These are phyloP conservation scores for Apogon hyalosoma DNA, from an alignment of 2,797 vertebrate species.

Conservation along the genomic window DNA sequence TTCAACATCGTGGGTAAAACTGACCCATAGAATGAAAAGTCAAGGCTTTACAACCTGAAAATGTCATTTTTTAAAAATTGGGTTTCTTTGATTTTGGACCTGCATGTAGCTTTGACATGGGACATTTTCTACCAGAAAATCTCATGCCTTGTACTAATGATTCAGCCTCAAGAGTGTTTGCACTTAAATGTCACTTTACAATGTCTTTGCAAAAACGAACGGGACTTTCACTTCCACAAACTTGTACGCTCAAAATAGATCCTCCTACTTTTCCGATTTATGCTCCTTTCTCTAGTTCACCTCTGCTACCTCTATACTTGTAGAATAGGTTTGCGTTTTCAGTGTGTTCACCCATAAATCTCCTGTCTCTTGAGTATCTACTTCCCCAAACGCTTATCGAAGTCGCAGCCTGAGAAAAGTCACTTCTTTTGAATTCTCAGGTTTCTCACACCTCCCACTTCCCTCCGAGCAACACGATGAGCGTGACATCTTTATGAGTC, in stretches of 20 bases:
- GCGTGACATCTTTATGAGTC: constrained; percentile 74
- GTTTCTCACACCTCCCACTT: constrained; percentile 68
- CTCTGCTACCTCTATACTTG: neutral
- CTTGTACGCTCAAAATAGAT: neutral
- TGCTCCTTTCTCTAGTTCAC: neutral
- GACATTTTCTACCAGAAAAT: neutral
- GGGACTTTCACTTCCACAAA: neutral
- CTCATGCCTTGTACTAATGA: neutral
- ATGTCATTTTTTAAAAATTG: neutral
- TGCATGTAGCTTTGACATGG: neutral
- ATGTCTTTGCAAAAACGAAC: neutral
- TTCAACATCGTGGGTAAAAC: too few species aligned
- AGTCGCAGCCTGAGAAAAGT: constrained; percentile 63
- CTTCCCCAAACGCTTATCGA: constrained; percentile 70
- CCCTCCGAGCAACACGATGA: constrained; percentile 35
- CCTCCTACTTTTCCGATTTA: neutral
- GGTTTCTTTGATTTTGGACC: neutral
- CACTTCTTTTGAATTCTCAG: constrained; percentile 74
- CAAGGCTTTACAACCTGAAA: neutral
- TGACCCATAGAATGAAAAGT: neutral
- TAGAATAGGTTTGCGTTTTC: constrained; percentile 31
- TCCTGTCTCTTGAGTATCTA: constrained; percentile 34
- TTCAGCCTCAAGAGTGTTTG: too few species aligned
- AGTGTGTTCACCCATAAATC: constrained; percentile 68
- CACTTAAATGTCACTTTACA: neutral